A percentile compares a stretch with the other conserved stretches of the same genome.
phyloP scores from a whole-genome alignment of 2,113 vertebrate genomes.

The Pteropus alecto region DNA sequence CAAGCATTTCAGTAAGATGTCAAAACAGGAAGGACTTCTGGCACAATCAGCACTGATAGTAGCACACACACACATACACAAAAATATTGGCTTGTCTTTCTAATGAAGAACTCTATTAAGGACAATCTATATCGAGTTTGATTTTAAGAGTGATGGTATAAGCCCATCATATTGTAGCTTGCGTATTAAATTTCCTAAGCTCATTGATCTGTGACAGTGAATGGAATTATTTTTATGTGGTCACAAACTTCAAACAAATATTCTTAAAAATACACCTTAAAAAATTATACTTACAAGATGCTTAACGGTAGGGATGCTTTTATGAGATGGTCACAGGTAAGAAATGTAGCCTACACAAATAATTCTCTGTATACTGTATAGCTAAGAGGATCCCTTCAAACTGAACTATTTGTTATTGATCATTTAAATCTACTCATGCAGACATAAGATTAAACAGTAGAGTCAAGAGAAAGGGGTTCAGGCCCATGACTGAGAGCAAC shows the following conservation, averaged over 20 bases:
- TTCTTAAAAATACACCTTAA: not conserved
- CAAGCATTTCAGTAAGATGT: constrained; percentile 27
- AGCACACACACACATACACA: not conserved
- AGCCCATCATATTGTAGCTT: not conserved
- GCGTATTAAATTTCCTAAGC: not conserved
- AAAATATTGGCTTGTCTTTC: constrained; percentile 33
- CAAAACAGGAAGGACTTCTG: constrained; percentile 49
- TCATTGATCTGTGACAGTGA: not conserved
- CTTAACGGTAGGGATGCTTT: not conserved
- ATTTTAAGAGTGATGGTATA: not conserved
- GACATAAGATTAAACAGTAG: not conserved
- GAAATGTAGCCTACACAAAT: not conserved
- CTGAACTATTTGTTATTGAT: not conserved
- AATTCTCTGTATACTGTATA: not conserved
- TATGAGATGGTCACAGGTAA: not conserved
- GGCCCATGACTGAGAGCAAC: not conserved
- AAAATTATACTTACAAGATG: not conserved
- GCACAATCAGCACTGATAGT: constrained; percentile 27
- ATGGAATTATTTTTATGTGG: constrained; percentile 6
- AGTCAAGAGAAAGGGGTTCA: not conserved
- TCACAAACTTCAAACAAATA: constrained; percentile 28
- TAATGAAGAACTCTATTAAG: constrained; percentile 3
- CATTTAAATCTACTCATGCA: not conserved
- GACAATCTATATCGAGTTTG: not conserved
- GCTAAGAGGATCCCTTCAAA: not conserved